Evolutionary conservation across 1,140 invertebrate genomes (phyloP).

Genomic region (Neotoxoptera formosana): DNA sequence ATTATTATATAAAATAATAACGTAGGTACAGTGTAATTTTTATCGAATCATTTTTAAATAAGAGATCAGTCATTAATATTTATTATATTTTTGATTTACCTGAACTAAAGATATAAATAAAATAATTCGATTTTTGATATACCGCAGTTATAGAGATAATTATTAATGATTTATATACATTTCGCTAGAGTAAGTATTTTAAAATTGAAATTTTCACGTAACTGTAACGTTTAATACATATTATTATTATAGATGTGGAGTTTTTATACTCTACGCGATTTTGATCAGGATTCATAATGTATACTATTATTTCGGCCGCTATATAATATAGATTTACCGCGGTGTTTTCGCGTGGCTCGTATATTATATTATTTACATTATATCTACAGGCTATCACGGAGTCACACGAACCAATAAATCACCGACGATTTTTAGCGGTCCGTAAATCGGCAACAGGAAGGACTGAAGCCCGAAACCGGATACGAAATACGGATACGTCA

Average conservation of each 20-base stretch:
- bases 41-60: not conserved
- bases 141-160: not conserved
- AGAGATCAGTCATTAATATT: not conserved
- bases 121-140: not conserved
- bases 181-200: not conserved
- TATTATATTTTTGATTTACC: not conserved
- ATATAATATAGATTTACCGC: not conserved
- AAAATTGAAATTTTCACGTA: not conserved
- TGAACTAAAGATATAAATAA: too few relatives aligned
- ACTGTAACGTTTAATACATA: too few relatives aligned
- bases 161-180: not conserved
- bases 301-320: not conserved
- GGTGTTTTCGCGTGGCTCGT: not conserved
- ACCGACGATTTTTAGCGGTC: not conserved
- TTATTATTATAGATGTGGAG: not conserved
- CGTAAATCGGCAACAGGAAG: not conserved
- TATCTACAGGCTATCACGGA: not conserved
- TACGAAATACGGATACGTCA: not conserved
- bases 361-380: slow-evolving; percentile 1
- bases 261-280: not conserved
- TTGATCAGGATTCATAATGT: not conserved
- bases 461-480: not conserved
- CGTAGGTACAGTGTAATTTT: not conserved
- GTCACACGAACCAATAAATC: not conserved
- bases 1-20: too few relatives aligned